Conservation (phyloP, 1,140 invertebrate genomes). For the Daktulosphaira vitifoliae region DNA sequence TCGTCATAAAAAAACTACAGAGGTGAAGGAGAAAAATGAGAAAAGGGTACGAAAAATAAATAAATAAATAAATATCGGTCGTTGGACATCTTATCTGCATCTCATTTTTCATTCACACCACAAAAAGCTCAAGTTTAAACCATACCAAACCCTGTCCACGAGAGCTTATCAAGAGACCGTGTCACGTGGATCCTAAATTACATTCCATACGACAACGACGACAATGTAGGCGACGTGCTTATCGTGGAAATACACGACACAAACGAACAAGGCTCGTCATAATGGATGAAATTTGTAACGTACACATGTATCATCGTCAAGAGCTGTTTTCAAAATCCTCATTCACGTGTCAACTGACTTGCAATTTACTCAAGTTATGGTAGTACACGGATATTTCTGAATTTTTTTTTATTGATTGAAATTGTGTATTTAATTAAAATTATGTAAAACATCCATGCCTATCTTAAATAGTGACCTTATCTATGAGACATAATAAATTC, state of each 20-base stretch:
- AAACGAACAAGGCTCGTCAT: conserved; percentile 14
- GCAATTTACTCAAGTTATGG: too few relatives aligned
- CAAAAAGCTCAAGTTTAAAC: conserved; percentile 12
- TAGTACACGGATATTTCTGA: too few relatives aligned
- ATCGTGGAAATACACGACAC: conserved; percentile 15
- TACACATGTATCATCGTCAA: conserved; percentile 26
- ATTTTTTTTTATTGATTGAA: too few relatives aligned
- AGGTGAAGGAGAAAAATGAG: neutral
- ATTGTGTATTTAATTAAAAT: too few relatives aligned
- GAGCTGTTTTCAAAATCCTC: neutral
- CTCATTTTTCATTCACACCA: conserved; percentile 27
- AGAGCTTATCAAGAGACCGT: conserved; percentile 14
- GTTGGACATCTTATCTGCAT: conserved; percentile 32
- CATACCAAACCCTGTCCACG: neutral
- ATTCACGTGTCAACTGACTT: too few relatives aligned
- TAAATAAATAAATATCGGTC: neutral
- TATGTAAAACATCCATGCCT: too few relatives aligned
- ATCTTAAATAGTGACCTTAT: too few relatives aligned
- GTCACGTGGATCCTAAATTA: conserved; percentile 26
- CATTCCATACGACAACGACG: neutral
- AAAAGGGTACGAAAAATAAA: conserved; percentile 12
- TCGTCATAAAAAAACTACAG: conserved; percentile 1
- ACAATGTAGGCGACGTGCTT: neutral
- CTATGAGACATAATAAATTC: too few relatives aligned
- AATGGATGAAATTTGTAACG: conserved; percentile 1